Base-by-base conservation (phyloP, 2,888 invertebrate genomes). In the Ditylenchus weischeri region DNA sequence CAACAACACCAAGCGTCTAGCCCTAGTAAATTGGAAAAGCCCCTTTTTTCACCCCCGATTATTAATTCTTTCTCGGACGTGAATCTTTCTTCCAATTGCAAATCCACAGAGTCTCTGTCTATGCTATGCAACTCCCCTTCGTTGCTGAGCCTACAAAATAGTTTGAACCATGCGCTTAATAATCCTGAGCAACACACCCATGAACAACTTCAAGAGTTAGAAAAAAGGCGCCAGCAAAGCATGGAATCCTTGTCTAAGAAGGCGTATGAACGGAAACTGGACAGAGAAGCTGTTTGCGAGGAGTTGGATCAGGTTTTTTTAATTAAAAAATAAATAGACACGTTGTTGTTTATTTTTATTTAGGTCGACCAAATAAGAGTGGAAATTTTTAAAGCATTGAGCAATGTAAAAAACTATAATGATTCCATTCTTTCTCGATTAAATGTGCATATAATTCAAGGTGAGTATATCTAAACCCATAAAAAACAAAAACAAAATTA, bases 161-260 rank as follows among this genome's bases (percentile, higher is more conserved):
- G 64, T 38, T 11, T 64, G 18, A 60, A 59, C 7, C 5, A 64
- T 60, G 64, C 64, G 8, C n/a, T 19, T 11, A 58, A 19, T n/a
- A 64, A 64, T 13, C 64, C 64, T 19, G 57, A 64, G 11, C 19
- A 21, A 13, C 64, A 64, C 43, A 64, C 35, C 65, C 11, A 19
- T 4, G 64, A 64, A 60, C 21, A 60, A 38, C 19, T 64, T n/a
- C 19, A 62, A 64, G 61, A 61, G 60, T 13, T 64, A 38, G 64
- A 64, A 19, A 57, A n/a, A 11, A 54, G 60, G 15, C 54, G 64
- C 10, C 59, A 59, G 59, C 35, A 29, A 8, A 59, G 15, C 59
- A 38, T 59, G 36, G 43, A 59, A 11, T 47, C 43, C 13, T 47
- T 62, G 23, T 62, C 62, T 10, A 62, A 62, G 62, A 35, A 47